phyloP scores from a whole-genome alignment of 2,888 invertebrate genomes.

The Cenopis cana region DNA sequence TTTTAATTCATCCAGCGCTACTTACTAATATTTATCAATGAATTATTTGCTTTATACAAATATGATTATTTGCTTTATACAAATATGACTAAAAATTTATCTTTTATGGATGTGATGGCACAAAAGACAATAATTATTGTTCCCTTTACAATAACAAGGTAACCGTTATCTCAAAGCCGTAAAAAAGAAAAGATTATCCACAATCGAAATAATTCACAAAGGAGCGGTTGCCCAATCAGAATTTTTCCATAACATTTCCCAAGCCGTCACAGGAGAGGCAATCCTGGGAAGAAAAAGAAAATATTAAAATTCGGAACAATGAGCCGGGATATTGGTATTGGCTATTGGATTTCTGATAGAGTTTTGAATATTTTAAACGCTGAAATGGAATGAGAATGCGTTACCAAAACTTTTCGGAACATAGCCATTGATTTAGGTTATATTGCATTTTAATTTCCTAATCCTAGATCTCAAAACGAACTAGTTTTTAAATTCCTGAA shows the following conservation, averaged over 20 bases:
- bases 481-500: too few relatives aligned
- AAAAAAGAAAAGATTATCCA: conserved; percentile 40
- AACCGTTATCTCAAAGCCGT: conserved; percentile 27
- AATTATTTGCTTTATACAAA: neutral
- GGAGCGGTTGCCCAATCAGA: conserved; percentile 58
- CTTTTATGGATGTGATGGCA: neutral
- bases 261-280: conserved; percentile 47
- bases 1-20: too few relatives aligned
- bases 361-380: conserved; percentile 41
- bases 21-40: neutral
- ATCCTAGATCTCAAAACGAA: too few relatives aligned
- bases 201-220: conserved; percentile 52
- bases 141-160: conserved; percentile 24
- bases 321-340: conserved; percentile 44
- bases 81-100: conserved; percentile 1
- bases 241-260: conserved; percentile 59
- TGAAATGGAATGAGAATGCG: neutral
- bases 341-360: conserved; percentile 43
- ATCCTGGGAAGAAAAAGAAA: conserved; percentile 54
- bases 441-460: too few relatives aligned
- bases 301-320: conserved; percentile 51
- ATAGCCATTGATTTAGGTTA: neutral
- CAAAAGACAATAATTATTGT: conserved; percentile 25
- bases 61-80: neutral
- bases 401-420: neutral